Percentiles rank a stretch among this genome's conserved stretches.
Evolutionary conservation across 2,113 vertebrate species (phyloP).

Genomic region (Sterna hirundo): DNA sequence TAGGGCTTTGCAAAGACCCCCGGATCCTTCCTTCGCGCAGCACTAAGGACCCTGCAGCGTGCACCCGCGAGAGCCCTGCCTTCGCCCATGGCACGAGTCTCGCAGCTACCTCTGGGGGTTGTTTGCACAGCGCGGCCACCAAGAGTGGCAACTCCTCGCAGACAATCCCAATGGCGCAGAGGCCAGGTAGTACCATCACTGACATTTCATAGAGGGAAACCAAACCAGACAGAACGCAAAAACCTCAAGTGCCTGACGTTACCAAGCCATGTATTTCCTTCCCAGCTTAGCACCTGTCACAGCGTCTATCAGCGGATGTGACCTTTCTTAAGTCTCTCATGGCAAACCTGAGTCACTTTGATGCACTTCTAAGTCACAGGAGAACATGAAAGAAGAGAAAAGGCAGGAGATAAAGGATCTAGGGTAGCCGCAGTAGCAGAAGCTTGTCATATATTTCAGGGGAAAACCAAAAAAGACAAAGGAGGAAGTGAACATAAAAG

Average conservation of each 20-base stretch:
- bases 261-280: not conserved
- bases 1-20: not conserved
- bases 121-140: not conserved
- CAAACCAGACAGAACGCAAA: not conserved
- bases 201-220: not conserved
- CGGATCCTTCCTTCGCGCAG: not conserved
- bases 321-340: not conserved
- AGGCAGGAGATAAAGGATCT: not conserved
- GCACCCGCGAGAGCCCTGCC: not conserved
- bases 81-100: accelerated
- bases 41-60: not conserved
- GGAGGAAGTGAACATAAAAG: not conserved
- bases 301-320: accelerated
- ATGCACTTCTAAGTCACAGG: not conserved
- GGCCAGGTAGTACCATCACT: accelerated
- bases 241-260: not conserved
- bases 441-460: not conserved
- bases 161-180: not conserved
- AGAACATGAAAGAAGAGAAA: not conserved
- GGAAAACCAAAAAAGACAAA: not conserved
- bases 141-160: accelerated
- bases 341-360: constrained; percentile 10
- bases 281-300: not conserved
- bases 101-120: accelerated
- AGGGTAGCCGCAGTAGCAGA: not conserved